Percentiles rank a stretch among this genome's conserved stretches.
Evolutionary conservation across 2,113 vertebrate species (phyloP).

Genomic region (Bothrops jararaca): DNA sequence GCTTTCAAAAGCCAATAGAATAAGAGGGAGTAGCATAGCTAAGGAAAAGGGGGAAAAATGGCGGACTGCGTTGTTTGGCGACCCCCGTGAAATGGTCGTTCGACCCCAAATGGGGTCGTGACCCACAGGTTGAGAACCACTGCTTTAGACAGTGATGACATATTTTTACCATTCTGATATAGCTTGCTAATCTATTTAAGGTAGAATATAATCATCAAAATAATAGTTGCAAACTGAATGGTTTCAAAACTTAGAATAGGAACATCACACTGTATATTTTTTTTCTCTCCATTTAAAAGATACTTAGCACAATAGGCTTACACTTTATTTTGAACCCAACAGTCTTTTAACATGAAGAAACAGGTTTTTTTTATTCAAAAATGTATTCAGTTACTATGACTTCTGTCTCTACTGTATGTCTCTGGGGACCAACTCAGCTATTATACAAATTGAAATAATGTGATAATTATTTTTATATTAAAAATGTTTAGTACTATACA

Average conservation of each 20-base stretch:
- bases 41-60: no score
- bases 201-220: slow-evolving; percentile 11
- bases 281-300: not conserved
- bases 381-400: not conserved
- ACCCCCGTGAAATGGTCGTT: no score
- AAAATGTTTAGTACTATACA: not conserved
- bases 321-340: not conserved
- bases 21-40: no score
- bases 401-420: not conserved
- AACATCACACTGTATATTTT: not conserved
- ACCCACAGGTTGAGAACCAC: no score
- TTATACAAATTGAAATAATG: not conserved
- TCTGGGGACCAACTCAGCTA: not conserved
- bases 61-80: no score
- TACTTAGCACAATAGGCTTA: not conserved
- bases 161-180: not conserved
- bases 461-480: not conserved
- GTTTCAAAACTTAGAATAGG: not conserved
- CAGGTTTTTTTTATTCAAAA: not conserved
- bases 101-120: no score
- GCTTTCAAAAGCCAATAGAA: no score
- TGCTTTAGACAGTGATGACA: not conserved
- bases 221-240: not conserved
- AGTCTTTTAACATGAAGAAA: not conserved
- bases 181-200: slow-evolving; percentile 5